Evolutionary conservation across 2,888 invertebrate genomes (phyloP), one percentile per base, ranked within the genome.

Genomic region (Drosophila eohydei): DNA sequence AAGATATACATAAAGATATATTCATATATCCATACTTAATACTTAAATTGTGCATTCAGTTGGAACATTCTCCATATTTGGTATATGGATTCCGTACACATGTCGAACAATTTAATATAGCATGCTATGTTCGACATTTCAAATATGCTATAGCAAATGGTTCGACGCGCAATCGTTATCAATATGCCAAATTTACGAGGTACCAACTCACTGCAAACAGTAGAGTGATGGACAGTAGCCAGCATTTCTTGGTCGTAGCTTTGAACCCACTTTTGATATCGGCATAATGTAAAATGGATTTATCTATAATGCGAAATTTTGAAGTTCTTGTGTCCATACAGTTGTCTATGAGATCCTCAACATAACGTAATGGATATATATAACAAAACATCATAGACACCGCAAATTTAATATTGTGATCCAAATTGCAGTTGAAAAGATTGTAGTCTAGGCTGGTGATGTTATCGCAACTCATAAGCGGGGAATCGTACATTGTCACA

Each of bases 261-360:
- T 9, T 38, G 3, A 16, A 8, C 9, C 3, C 0, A 40, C 12
- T 28, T 5, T 11, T 2, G 0, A 12, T 6, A 26, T 56, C 38
- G 0, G 75, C 55, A 32, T 76, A 76, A 30, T 76, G 72, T 0
- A 76, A 21, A 12, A 34, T 46, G 11, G 71, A 75, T 4, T 57
- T 11, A 0, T 48, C 51, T 3, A 75, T 59, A 1, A 40, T 7
- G 0, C 9, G 16, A 38, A 9, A 21, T 0, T 9, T 59, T 0
- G 0, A 1, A 40, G 56, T 66, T 5, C 3, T 14, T 0, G 34
- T 4, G 0, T 16, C 6, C 30, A 56, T 4, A 3, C 75, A 75
- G 2, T 57, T 43, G 9, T 75, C 71, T 4, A 54, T 32, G 11
- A 75, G 71, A 0, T 51, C 44, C 6, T 38, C 74, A 9, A 66